These are phyloP conservation scores for Sebastes diaconus DNA, from an alignment of 2,797 vertebrate genomes.

Conservation along the genomic window DNA sequence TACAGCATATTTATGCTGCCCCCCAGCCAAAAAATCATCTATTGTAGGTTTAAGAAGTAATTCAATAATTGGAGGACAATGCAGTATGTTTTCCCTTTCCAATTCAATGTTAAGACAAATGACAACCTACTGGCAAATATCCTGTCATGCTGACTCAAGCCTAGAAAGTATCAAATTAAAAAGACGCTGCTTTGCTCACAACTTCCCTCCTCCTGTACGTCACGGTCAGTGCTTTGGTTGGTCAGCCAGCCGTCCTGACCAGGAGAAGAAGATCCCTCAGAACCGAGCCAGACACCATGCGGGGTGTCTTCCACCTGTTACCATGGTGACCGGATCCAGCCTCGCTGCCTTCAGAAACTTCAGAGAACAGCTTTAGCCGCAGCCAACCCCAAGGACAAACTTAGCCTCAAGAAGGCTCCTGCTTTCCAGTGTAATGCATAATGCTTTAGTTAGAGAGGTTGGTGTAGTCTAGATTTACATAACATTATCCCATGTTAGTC, in stretches of 20 bases:
- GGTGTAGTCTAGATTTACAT: background rate
- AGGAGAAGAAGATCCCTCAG: slow-evolving; percentile 4
- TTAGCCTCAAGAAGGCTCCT: background rate
- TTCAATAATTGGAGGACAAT: background rate
- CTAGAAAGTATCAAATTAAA: background rate
- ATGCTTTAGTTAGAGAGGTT: background rate
- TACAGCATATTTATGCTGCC: background rate
- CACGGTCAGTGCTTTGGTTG: background rate
- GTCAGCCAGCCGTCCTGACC: background rate
- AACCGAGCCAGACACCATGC: slow-evolving; percentile 17
- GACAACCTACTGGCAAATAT: background rate
- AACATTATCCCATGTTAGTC: background rate
- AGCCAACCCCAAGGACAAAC: slow-evolving; percentile 5
- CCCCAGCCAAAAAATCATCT: background rate
- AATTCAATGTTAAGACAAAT: background rate
- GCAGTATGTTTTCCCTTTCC: background rate
- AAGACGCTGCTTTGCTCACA: background rate
- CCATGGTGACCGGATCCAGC: slow-evolving; percentile 46
- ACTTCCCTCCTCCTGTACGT: background rate
- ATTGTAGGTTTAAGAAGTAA: background rate
- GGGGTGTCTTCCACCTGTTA: slow-evolving; percentile 41
- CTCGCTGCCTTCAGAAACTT: slow-evolving; percentile 25
- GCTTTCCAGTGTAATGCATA: background rate
- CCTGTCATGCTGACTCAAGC: background rate
- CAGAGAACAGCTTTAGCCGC: slow-evolving; percentile 13